Evolutionary conservation across 53 echinoderm and acorn worm species (phyloP).

Genomic region (Crossaster papposus): DNA sequence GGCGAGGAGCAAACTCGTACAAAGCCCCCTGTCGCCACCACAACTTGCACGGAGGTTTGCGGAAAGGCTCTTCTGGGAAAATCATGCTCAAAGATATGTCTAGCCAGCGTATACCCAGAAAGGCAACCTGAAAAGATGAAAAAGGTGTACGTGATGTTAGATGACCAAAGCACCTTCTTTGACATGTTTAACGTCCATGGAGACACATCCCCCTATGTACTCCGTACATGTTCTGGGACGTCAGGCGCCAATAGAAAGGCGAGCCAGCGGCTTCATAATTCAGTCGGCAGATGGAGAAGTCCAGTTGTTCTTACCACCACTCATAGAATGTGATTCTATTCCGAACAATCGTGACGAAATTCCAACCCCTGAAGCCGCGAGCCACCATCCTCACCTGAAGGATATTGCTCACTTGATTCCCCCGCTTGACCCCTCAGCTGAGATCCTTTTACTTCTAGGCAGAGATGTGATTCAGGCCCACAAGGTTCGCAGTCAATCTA

Average conservation of each 20-base stretch:
- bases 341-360: constrained; percentile 62
- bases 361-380: constrained; percentile 49
- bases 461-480: constrained; percentile 56
- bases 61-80: constrained; percentile 26
- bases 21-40: not conserved
- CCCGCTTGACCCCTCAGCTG: constrained; percentile 30
- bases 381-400: constrained; percentile 52
- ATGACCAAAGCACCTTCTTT: constrained; percentile 67
- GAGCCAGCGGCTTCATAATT: constrained; percentile 41
- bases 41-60: constrained; percentile 39
- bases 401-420: constrained; percentile 41
- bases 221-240: constrained; percentile 57
- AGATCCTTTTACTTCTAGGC: constrained; percentile 55
- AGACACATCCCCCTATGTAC: constrained; percentile 2
- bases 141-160: too few relatives aligned
- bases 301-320: constrained; percentile 14
- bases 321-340: constrained; percentile 32
- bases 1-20: constrained; percentile 23
- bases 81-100: constrained; percentile 70
- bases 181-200: constrained; percentile 25
- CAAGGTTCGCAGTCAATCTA: constrained; percentile 44
- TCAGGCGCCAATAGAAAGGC: constrained; percentile 21
- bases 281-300: constrained; percentile 36
- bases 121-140: constrained; percentile 28
- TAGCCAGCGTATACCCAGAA: constrained; percentile 44